Base-by-base conservation (phyloP, 2,888 invertebrate species). In the Oegoconia quadripuncta region DNA sequence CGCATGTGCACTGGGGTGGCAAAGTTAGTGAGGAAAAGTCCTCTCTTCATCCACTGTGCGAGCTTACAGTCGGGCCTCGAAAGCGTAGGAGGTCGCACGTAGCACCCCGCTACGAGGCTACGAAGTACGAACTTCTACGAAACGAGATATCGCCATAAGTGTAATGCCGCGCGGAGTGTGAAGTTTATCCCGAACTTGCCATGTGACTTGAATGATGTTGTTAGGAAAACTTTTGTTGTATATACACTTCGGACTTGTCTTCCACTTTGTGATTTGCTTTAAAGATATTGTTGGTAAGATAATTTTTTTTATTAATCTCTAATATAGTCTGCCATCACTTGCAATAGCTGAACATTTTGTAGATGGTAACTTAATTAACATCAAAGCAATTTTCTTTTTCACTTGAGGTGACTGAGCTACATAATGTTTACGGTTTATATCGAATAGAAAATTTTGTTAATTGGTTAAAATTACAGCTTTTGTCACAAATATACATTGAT, bases 201-300 rank as follows among this genome's bases (percentile, higher is more conserved):
- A 84, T 86, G 84, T 81, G 76, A 73, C 67, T 70, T 75, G 69
- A 82, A 86, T 78, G 65, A 87, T 87, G 86, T 78, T 78, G 79
- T 78, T 84, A 64, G 75, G 74, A 66, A 86, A 82, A 79, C 70
- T 86, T 64, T 78, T 87, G 74, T 84, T 83, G 72, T 87, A 76
- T 68, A 62, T 82, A 76, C 79, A 86, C 56, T 86, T 87, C 55
- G 87, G 86, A 84, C 86, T 87, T 60, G 83, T 86, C 81, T 86
- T 87, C 77, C 84, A 86, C 63, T 76, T 82, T 71, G 87, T 83
- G 73, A 87, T 86, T 74, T 86, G 87, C 72, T 84, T 84, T 74
- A 84, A 86, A 74, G 86, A 87, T 68, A 69, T 74, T 48, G 74
- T 79, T 43, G 87, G 86, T 84, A 76, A 83, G 87, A 5, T 5